phyloP scores from a whole-genome alignment of 2,888 invertebrate species.

The Diaperis boleti region DNA sequence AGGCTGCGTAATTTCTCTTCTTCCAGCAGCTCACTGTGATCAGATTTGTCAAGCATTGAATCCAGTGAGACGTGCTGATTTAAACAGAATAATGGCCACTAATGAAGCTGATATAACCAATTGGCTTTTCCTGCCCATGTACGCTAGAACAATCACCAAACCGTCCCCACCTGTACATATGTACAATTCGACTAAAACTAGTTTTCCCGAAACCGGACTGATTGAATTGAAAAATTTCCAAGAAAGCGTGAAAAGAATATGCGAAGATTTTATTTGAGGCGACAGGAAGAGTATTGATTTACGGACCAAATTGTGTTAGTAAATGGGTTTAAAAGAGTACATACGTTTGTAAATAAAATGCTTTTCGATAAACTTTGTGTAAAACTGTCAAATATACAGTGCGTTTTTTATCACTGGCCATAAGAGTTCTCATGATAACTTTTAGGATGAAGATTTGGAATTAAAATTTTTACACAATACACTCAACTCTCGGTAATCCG shows the following conservation, averaged over 20 bases:
- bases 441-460: too few species aligned
- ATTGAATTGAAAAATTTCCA: background rate
- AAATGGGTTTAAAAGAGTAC: background rate
- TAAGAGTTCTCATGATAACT: too few species aligned
- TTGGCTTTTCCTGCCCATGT: conserved; percentile 59
- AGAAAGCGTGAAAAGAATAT: conserved; percentile 1
- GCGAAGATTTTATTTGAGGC: too few species aligned
- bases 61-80: conserved; percentile 45
- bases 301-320: too few species aligned
- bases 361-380: conserved; percentile 2
- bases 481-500: too few species aligned
- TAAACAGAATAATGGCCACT: conserved; percentile 54
- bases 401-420: too few species aligned
- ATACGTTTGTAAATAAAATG: background rate
- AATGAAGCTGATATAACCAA: conserved; percentile 59
- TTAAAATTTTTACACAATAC: too few species aligned
- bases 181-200: conserved; percentile 32
- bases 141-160: conserved; percentile 47
- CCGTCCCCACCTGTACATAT: conserved; percentile 36
- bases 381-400: conserved; percentile 8
- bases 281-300: too few species aligned
- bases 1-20: conserved; percentile 22
- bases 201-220: conserved; percentile 3
- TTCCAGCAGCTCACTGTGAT: conserved; percentile 16
- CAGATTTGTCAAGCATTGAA: conserved; percentile 38